Conservation (phyloP, 2,797 vertebrate genomes). For the Micromesistius poutassou region DNA sequence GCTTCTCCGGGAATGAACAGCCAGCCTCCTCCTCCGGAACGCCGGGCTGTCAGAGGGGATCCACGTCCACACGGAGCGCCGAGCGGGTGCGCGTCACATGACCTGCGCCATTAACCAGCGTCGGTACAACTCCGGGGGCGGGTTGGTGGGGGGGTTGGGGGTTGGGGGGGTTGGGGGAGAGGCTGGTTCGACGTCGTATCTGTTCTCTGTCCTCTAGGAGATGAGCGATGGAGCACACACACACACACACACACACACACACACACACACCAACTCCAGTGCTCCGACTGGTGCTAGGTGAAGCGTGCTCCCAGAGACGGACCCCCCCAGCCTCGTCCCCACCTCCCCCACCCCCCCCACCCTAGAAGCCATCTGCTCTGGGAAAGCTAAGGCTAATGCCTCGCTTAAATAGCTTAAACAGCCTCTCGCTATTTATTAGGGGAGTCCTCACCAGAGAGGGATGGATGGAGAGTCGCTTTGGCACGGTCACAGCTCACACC, state of each 20-base stretch:
- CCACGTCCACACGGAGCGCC: constrained; percentile 8
- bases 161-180: no score
- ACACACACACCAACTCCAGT: not conserved
- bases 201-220: constrained; percentile 3
- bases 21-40: not conserved
- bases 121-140: no score
- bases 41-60: constrained; percentile 5
- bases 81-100: no score
- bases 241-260: not conserved
- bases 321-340: no score
- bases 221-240: not conserved
- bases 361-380: not conserved
- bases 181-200: no score
- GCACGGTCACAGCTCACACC: not conserved
- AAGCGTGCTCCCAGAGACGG: not conserved
- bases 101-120: not conserved
- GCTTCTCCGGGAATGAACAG: constrained; percentile 13
- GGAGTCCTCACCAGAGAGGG: not conserved
- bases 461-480: not conserved
- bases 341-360: not conserved
- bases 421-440: not conserved
- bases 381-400: constrained; percentile 2
- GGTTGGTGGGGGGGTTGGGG: no score
- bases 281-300: not conserved
- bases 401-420: constrained; percentile 1